Conservation (phyloP, 2,113 vertebrate species). For the Fulmarus glacialis region DNA sequence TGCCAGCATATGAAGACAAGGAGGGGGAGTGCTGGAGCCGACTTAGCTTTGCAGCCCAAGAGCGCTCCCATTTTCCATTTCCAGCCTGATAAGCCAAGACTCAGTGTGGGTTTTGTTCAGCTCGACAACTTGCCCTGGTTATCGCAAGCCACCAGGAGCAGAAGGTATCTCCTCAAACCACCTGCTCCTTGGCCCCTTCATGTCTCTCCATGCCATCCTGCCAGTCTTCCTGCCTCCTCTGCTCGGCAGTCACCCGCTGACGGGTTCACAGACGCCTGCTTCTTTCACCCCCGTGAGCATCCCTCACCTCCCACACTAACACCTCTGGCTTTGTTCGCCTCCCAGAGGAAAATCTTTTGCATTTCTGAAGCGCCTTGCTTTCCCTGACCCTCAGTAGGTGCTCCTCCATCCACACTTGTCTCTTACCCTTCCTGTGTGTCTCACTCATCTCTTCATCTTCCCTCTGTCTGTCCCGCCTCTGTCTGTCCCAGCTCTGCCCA, state of each 20-base stretch:
- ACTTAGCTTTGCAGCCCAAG: neutral
- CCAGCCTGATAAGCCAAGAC: neutral
- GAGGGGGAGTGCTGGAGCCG: neutral
- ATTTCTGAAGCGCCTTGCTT: neutral
- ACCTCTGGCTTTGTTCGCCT: neutral
- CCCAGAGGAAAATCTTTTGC: neutral
- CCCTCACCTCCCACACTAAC: neutral
- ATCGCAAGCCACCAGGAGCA: rapidly evolving
- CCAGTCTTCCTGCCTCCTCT: neutral
- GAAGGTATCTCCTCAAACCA: neutral
- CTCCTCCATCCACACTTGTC: neutral
- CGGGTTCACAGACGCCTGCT: neutral
- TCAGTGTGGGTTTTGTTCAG: neutral
- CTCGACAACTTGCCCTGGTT: neutral
- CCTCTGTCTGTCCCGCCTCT: neutral
- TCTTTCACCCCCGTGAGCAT: neutral
- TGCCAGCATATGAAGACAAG: rapidly evolving
- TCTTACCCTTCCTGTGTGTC: neutral
- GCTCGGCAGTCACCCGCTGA: rapidly evolving
- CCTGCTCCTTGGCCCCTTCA: neutral
- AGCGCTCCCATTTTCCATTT: neutral
- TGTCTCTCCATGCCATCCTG: neutral
- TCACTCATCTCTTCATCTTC: neutral
- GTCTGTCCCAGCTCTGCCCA: neutral
- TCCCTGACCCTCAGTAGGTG: neutral